These are phyloP conservation scores for Caranx ignobilis DNA, from an alignment of 2,113 vertebrate species.

Conservation along the genomic window DNA sequence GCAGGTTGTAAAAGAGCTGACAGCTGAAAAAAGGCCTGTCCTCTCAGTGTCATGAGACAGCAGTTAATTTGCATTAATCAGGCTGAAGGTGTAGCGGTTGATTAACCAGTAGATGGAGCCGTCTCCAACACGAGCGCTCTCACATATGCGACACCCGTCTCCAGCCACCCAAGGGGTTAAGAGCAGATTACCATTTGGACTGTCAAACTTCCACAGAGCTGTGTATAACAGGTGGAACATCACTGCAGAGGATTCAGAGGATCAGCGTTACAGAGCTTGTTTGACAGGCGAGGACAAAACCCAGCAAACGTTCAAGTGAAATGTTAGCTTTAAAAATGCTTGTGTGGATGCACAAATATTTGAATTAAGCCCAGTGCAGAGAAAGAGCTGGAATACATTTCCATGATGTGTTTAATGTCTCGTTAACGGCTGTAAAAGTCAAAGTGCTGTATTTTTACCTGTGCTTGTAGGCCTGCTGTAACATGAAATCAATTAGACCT, in stretches of 20 bases:
- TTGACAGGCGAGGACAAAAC: constrained; percentile 26
- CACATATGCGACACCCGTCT: constrained; percentile 13
- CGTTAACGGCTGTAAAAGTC: constrained; percentile 1
- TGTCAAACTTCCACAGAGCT: constrained; percentile 47
- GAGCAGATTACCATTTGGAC: constrained; percentile 32
- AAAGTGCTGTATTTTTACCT: constrained; percentile 24
- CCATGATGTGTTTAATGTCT: neutral
- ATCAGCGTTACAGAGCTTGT: neutral
- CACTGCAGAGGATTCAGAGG: constrained; percentile 2
- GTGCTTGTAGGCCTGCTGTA: constrained; percentile 23
- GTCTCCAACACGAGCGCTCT: constrained; percentile 57
- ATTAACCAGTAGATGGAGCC: constrained; percentile 87
- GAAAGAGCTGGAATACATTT: neutral
- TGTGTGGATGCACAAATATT: constrained; percentile 11
- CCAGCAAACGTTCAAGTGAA: neutral
- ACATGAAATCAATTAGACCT: constrained; percentile 73
- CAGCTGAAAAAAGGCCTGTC: constrained; percentile 23
- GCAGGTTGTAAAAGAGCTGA: constrained; percentile 2
- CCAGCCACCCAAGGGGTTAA: constrained; percentile 44
- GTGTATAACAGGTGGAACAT: neutral
- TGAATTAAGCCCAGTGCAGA: neutral
- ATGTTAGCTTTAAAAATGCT: neutral
- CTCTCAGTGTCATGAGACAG: constrained; percentile 30
- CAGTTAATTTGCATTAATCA: constrained; percentile 66
- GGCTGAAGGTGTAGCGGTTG: constrained; percentile 59